A percentile compares a stretch with the other conserved stretches of the same genome.
phyloP scores from a whole-genome alignment of 2,113 vertebrate species.

The Planiliza haematocheilus region DNA sequence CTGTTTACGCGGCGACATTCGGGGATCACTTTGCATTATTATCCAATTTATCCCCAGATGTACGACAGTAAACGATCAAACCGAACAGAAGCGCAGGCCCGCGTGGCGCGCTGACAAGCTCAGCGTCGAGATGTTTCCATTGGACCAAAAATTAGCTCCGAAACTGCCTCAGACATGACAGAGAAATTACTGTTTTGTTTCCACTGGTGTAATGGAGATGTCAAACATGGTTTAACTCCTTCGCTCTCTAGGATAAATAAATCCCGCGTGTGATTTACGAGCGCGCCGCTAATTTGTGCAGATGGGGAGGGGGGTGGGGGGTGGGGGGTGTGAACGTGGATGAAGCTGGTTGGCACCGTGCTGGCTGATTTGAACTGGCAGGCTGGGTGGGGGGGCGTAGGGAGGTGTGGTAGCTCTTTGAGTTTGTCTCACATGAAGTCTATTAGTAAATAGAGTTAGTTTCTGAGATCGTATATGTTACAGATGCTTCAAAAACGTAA shows the following conservation, averaged over 20 bases:
- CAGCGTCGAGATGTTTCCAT: constrained; percentile 49
- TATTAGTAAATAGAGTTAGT: too few relatives aligned
- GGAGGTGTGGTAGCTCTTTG: too few relatives aligned
- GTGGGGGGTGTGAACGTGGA: constrained; percentile 30
- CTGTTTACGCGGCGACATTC: constrained; percentile 26
- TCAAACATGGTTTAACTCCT: constrained; percentile 64
- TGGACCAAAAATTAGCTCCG: constrained; percentile 53
- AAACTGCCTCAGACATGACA: constrained; percentile 52
- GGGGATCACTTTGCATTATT: constrained; percentile 59
- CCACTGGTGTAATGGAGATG: constrained; percentile 55
- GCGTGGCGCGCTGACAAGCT: constrained; percentile 33
- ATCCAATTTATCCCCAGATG: constrained; percentile 69
- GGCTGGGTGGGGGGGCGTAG: neutral
- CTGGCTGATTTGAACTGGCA: constrained; percentile 22
- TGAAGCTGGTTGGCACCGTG: constrained; percentile 23
- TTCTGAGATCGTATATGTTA: too few relatives aligned
- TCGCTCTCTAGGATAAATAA: constrained; percentile 6
- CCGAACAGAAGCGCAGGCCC: constrained; percentile 39
- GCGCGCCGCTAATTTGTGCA: constrained; percentile 45
- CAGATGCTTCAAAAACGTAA: too few relatives aligned
- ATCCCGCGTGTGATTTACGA: constrained; percentile 45
- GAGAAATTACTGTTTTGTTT: constrained; percentile 61
- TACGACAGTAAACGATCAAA: constrained; percentile 58
- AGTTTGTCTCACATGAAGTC: too few relatives aligned
- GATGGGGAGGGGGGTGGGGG: neutral